Base-by-base conservation (phyloP, 2,113 vertebrate species). In the Donacobius atricapilla region DNA sequence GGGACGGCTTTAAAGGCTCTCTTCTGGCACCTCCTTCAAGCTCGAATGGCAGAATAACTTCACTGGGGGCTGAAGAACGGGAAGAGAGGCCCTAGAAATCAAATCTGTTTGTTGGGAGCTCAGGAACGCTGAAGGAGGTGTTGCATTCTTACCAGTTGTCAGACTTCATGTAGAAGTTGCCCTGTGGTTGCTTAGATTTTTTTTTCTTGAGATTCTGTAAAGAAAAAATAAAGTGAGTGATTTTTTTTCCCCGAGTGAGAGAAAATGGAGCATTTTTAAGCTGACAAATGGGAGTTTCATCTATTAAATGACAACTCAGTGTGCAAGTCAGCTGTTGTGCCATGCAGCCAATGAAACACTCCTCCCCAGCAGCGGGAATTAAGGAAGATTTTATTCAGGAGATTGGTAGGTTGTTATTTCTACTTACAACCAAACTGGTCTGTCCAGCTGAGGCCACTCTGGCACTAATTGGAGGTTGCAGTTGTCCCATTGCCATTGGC, bases 91-190 rank as follows among this genome's bases (percentile, higher is more conserved):
- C 31, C 13, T 16, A 39, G n/a, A 48, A 75, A 31, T 23, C 27
- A 48, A 75, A 31, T 23, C 27, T 47, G 0, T 25, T 50, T 54
- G n/a, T 18, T 44, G 39, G 76, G 58, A 54, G 48, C 18, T 39
- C 2, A 77, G 68, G 30, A 22, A 8, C 53, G 60, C 25, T 2
- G 2, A 15, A 61, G 35, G 60, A 58, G n/a, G 28, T 6, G 28
- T 20, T 51, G 22, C 7, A 1, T 71, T n/a, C 19, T 28, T 56
- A 15, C 0, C 40, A 63, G 44, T 2, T 47, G 0, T 19, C 39
- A 75, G 6, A 31, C 8, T 19, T 82, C 17, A 7, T 20, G 10
- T 27, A 19, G 22, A 13, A 64, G 44, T 56, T 87, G 20, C 48
- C 19, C 10, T 35, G 5, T 35, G 35, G 47, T 18, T 39, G 15